Evolutionary conservation across 1,140 invertebrate species (phyloP).

Genomic region (Sinella curviseta): DNA sequence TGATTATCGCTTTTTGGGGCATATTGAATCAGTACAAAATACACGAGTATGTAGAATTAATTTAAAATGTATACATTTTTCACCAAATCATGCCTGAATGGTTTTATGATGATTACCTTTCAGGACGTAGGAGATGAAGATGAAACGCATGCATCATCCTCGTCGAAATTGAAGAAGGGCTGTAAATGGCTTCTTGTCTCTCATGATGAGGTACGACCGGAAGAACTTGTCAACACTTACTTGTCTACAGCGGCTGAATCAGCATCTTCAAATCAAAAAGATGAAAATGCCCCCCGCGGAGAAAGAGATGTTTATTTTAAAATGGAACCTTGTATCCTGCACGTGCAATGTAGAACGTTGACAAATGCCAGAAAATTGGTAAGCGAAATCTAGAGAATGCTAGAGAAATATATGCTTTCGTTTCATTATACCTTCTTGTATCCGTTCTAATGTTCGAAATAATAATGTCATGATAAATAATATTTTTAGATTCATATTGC

Average conservation of each 20-base stretch:
- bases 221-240: slow-evolving; percentile 50
- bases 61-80: no score
- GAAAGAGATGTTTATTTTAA: slow-evolving; percentile 54
- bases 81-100: no score
- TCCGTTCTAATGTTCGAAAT: no score
- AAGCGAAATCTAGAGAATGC: slow-evolving; percentile 20
- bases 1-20: no score
- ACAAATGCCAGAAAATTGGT: slow-evolving; percentile 55
- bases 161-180: slow-evolving; percentile 55
- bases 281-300: neutral
- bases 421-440: neutral
- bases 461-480: no score
- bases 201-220: slow-evolving; percentile 52
- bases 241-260: no score
- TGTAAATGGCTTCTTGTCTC: slow-evolving; percentile 57
- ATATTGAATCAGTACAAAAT: no score
- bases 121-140: neutral
- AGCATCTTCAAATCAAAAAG: neutral
- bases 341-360: slow-evolving; percentile 57
- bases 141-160: neutral
- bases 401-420: neutral
- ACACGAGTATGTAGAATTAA: no score
- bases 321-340: slow-evolving; percentile 62
- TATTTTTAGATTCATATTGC: slow-evolving; percentile 55
- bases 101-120: no score